Conservation (phyloP, 2,113 vertebrate genomes). For the Mustela nigripes region DNA sequence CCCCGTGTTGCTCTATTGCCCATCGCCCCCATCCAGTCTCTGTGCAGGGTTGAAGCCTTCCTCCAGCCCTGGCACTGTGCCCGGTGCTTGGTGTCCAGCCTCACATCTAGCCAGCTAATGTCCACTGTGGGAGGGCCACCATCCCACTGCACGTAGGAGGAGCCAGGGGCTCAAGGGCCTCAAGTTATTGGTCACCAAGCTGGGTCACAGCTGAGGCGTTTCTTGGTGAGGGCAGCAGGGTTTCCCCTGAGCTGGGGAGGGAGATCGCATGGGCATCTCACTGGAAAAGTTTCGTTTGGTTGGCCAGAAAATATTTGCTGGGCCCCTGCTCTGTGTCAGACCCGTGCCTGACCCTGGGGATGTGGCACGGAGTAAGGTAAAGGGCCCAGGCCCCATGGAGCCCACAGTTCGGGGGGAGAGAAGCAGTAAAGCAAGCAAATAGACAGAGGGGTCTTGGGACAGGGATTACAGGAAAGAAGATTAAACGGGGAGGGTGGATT, state of each 20-base stretch:
- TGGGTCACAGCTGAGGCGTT: not conserved
- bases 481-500: not conserved
- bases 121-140: not conserved
- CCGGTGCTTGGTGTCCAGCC: not conserved
- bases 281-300: not conserved
- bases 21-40: not conserved
- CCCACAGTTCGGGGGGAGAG: not conserved
- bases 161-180: rapidly evolving
- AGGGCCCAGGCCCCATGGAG: not conserved
- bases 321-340: not conserved
- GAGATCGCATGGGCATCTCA: rapidly evolving
- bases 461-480: not conserved
- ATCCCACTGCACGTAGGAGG: not conserved
- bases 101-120: not conserved
- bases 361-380: rapidly evolving
- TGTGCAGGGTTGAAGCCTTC: not conserved
- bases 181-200: not conserved
- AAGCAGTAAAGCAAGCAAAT: not conserved
- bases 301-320: not conserved
- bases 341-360: not conserved
- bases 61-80: not conserved
- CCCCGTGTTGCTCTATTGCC: not conserved
- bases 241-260: not conserved
- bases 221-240: not conserved
- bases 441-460: not conserved